phyloP scores from a whole-genome alignment of 1,140 invertebrate species.

The Helicoverpa armigera region DNA sequence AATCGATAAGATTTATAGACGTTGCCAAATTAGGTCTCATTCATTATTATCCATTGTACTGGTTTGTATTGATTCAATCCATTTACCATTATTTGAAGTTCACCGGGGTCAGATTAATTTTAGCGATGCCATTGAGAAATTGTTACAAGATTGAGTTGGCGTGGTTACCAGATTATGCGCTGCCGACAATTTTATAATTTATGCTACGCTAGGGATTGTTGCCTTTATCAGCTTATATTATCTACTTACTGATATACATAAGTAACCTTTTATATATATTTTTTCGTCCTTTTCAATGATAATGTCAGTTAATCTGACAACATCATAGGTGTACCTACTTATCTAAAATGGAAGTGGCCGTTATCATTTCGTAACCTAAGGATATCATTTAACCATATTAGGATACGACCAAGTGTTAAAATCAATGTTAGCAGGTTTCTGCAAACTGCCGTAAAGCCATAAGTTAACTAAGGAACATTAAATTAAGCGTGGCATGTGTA shows the following conservation, averaged over 20 bases:
- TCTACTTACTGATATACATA: background rate
- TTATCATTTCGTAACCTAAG: no score
- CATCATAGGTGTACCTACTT: no score
- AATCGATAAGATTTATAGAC: conserved; percentile 26
- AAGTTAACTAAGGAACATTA: conserved; percentile 10
- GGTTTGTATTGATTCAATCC: conserved; percentile 4
- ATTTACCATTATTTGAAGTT: conserved; percentile 15
- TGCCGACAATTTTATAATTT: background rate
- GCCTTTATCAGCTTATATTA: background rate
- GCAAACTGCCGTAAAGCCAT: conserved; percentile 1
- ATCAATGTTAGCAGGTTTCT: background rate
- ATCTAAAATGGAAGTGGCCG: no score
- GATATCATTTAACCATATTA: background rate
- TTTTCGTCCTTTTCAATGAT: no score
- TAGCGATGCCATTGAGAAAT: conserved; percentile 3
- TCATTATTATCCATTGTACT: conserved; percentile 1
- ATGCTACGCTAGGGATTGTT: background rate
- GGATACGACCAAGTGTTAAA: background rate
- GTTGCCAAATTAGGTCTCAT: conserved; percentile 26
- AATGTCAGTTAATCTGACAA: no score
- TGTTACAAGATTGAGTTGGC: background rate
- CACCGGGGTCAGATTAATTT: conserved; percentile 17
- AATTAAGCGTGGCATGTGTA: conserved; percentile 11
- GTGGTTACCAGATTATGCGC: background rate
- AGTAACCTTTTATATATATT: no score